Evolutionary conservation across 2,113 vertebrate genomes (phyloP).

Genomic region (Hystrix brachyura): DNA sequence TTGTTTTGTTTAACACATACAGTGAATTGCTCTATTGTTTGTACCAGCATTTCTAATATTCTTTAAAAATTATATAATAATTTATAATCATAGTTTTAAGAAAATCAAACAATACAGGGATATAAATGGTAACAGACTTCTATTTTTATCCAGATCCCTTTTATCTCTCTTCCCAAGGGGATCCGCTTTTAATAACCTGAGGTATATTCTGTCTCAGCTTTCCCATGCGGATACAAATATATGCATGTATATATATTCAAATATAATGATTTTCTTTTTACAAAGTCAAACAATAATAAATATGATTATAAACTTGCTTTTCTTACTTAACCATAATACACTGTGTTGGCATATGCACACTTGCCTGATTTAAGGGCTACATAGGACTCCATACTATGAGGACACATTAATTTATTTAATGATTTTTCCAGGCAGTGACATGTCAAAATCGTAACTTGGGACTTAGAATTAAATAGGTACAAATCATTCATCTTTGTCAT

Average conservation of each 20-base stretch:
- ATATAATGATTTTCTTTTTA: slow-evolving; percentile 21
- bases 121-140: not conserved
- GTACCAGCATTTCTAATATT: not conserved
- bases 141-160: not conserved
- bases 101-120: not conserved
- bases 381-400: not conserved
- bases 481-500: not conserved
- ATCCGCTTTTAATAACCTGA: slow-evolving; percentile 20
- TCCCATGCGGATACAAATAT: not conserved
- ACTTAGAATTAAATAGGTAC: slow-evolving; percentile 14
- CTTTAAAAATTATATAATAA: not conserved
- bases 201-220: not conserved
- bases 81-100: not conserved
- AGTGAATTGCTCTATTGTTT: not conserved
- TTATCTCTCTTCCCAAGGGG: not conserved
- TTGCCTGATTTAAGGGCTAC: slow-evolving; percentile 2
- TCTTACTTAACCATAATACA: not conserved
- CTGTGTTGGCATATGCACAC: not conserved
- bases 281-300: not conserved
- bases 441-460: not conserved
- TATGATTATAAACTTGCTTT: slow-evolving; percentile 29
- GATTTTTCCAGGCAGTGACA: not conserved
- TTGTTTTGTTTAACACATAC: slow-evolving; percentile 22
- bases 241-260: not conserved
- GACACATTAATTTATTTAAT: slow-evolving; percentile 13